Evolutionary conservation across 2,113 vertebrate species (phyloP), one percentile per base, ranked within the genome.

Genomic region (Peromyscus polionotus): DNA sequence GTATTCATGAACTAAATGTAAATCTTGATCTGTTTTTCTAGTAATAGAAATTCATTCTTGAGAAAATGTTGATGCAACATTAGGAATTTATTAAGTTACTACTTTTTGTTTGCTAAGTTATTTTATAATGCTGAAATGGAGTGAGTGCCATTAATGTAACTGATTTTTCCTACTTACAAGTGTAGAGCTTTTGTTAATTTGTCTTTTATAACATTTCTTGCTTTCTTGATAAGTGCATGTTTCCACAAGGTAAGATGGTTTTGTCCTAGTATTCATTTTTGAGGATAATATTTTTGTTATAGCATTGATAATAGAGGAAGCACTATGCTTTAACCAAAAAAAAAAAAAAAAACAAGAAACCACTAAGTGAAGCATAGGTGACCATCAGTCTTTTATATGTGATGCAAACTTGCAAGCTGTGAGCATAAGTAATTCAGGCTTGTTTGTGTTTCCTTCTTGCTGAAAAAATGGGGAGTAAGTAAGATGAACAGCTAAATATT

Each of bases 41-140:
- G 16, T 79, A 95, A 84, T 57, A 93, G 59, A 96, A 95, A 94
- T 93, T 36, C n/a, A 90, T 94, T 96, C 65, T 97, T 94, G 67
- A 95, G 84, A 95, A 96, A 94, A 83, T 61, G 24, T 87, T 95
- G 51, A 93, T 95, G 70, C 61, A 96, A 2, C 73, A 75, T 85
- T 67, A 80, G 36, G 51, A 90, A 22, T 33, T 92, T 85, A 86
- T 45, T 72, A 83, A 68, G 28, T 48, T 95, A 79, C 39, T 85
- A 9, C 68, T 95, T 92, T 84, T 92, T 87, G 67, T 95, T 97
- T 79, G 86, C 93, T 42, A 84, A 97, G 87, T 83, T 93, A 83
- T 90, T 94, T 77, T 76, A 13, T 84, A 93, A 61, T 57, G 54
- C 26, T 94, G 92, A 95, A 91, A 83, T 75, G 48, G 14, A 45